Evolutionary conservation across 2,113 vertebrate species (phyloP).

Genomic region (Tringa solitaria): DNA sequence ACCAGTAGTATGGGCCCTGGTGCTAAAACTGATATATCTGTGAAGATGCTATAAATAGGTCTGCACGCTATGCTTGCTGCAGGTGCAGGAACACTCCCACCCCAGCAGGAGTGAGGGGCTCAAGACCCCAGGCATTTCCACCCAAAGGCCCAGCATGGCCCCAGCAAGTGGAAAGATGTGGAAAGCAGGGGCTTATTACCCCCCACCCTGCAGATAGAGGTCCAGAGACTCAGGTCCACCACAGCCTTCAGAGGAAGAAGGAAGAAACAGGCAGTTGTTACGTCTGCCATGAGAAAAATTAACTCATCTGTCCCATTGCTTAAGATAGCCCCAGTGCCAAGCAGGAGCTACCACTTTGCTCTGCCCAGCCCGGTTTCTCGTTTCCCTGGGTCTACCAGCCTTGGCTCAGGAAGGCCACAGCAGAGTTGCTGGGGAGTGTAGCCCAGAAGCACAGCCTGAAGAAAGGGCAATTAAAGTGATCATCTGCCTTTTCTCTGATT

Average conservation of each 20-base stretch:
- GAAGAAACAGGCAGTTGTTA: background rate
- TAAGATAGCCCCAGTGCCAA: background rate
- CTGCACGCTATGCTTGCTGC: background rate
- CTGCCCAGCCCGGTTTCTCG: constrained; percentile 16
- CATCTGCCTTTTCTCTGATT: background rate
- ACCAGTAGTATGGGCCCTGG: background rate
- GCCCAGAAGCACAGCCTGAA: background rate
- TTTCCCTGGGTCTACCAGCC: background rate
- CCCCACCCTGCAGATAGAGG: background rate
- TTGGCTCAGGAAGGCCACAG: background rate
- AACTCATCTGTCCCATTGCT: background rate
- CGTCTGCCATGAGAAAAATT: background rate
- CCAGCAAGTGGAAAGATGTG: background rate
- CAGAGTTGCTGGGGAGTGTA: background rate
- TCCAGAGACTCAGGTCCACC: background rate
- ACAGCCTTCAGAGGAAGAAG: background rate
- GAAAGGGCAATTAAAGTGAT: constrained; percentile 3
- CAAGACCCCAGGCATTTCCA: background rate
- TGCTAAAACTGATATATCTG: background rate
- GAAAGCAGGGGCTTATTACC: background rate
- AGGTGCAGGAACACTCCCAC: background rate
- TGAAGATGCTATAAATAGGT: background rate
- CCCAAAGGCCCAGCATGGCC: background rate
- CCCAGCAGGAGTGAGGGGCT: background rate
- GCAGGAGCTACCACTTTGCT: background rate